phyloP scores from a whole-genome alignment of 2,888 invertebrate species.

The Smittia sp. region DNA sequence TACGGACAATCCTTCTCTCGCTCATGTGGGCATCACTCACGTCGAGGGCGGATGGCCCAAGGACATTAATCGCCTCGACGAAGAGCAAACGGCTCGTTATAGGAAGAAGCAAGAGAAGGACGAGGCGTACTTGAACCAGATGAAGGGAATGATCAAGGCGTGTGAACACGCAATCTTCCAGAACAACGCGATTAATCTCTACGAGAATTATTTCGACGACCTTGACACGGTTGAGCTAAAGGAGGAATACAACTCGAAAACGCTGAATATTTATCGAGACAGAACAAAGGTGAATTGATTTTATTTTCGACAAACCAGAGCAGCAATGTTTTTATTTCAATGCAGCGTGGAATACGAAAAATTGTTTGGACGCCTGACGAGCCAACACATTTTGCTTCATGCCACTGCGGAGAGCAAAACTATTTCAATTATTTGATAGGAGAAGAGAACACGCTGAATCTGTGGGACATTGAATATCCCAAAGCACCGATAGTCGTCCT shows the following conservation, averaged over 20 bases:
- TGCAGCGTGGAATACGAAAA: background rate
- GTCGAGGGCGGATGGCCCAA: constrained; percentile 83
- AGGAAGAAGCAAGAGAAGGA: constrained; percentile 78
- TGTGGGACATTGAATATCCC: constrained; percentile 47
- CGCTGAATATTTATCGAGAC: constrained; percentile 69
- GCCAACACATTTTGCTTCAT: constrained; percentile 10
- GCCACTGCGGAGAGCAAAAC: constrained; percentile 1
- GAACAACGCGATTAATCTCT: constrained; percentile 79
- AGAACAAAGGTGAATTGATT: background rate
- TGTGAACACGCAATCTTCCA: constrained; percentile 69
- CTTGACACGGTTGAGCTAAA: constrained; percentile 56
- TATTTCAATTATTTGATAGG: constrained; percentile 30
- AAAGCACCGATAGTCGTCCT: constrained; percentile 49
- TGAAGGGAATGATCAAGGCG: constrained; percentile 49
- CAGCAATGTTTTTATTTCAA: background rate
- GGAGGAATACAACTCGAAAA: constrained; percentile 59
- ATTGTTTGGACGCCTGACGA: constrained; percentile 26
- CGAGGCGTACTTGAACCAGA: constrained; percentile 54
- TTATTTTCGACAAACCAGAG: background rate
- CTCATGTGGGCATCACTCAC: constrained; percentile 64
- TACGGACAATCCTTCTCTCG: constrained; percentile 49
- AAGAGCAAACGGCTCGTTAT: constrained; percentile 70
- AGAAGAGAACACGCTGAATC: background rate
- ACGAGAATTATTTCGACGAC: constrained; percentile 68
- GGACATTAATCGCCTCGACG: constrained; percentile 63